Percentiles rank a stretch among this genome's conserved stretches.
phyloP scores from a whole-genome alignment of 2,888 invertebrate genomes.

The Boloria euphrosyne region DNA sequence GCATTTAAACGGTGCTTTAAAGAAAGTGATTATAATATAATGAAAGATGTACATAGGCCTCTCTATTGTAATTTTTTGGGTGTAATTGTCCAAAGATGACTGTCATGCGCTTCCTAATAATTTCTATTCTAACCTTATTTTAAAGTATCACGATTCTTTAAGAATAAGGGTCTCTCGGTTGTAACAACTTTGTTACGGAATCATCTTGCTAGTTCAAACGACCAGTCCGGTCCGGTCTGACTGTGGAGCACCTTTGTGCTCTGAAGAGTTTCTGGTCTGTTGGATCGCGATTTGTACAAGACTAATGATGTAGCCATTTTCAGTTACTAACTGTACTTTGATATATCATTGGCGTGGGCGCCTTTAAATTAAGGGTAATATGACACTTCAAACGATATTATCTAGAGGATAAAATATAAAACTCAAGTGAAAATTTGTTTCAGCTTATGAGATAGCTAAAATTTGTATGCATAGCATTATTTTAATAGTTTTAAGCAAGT shows the following conservation, averaged over 20 bases:
- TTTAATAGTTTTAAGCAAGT: conserved; percentile 25
- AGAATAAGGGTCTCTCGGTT: conserved; percentile 40
- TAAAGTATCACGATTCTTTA: conserved; percentile 33
- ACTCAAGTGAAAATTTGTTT: neutral
- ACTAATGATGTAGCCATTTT: conserved; percentile 61
- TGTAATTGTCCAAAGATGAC: too few species aligned
- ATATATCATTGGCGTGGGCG: conserved; percentile 37
- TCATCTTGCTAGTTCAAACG: conserved; percentile 44
- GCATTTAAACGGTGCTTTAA: too few species aligned
- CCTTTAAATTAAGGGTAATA: conserved; percentile 3
- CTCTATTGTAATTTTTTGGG: too few species aligned
- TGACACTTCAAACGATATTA: neutral
- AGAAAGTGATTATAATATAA: too few species aligned
- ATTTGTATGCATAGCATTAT: conserved; percentile 6
- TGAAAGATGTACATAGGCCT: too few species aligned
- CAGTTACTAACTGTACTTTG: conserved; percentile 43
- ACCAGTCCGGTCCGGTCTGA: conserved; percentile 41
- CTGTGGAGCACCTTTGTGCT: conserved; percentile 58
- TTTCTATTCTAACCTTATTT: conserved; percentile 21
- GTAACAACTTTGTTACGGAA: conserved; percentile 38
- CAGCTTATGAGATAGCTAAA: conserved; percentile 1
- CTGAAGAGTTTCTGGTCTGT: conserved; percentile 56
- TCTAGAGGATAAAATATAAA: neutral
- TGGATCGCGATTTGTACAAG: conserved; percentile 58
- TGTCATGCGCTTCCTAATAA: neutral